A percentile compares a stretch with the other conserved stretches of the same genome.
Conservation (phyloP, 1,140 invertebrate genomes). For the Drosophila navojoa region DNA sequence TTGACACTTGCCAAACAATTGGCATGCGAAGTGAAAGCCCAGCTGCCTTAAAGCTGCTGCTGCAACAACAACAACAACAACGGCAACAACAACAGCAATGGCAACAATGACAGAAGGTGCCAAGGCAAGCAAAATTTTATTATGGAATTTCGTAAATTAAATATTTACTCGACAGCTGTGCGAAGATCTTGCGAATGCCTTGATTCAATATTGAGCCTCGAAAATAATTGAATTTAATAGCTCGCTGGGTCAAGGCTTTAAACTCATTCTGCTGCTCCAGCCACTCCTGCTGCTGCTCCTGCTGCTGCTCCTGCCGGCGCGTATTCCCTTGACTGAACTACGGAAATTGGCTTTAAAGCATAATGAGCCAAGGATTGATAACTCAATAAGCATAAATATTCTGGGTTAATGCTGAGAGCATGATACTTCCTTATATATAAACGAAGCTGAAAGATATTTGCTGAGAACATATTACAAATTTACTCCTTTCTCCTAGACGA, state of each 20-base stretch:
- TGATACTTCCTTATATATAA: too few relatives aligned
- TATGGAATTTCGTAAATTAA: conserved; percentile 80
- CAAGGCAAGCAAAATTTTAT: conserved; percentile 66
- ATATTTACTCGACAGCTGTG: conserved; percentile 80
- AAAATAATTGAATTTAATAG: conserved; percentile 74
- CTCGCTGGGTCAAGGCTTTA: conserved; percentile 34
- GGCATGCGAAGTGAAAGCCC: conserved; percentile 72
- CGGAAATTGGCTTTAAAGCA: conserved; percentile 1
- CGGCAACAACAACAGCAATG: conserved; percentile 9
- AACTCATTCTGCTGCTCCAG: background rate
- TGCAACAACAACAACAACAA: conserved; percentile 19
- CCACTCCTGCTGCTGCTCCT: too few relatives aligned
- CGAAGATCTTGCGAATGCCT: conserved; percentile 46
- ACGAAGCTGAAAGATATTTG: too few relatives aligned
- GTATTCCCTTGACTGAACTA: background rate
- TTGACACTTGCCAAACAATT: conserved; percentile 81
- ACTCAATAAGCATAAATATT: too few relatives aligned
- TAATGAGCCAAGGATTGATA: background rate
- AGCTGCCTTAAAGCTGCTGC: conserved; percentile 68
- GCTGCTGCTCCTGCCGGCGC: background rate
- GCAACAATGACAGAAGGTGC: conserved; percentile 35
- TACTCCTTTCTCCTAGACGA: too few relatives aligned
- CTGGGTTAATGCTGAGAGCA: background rate
- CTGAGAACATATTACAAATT: too few relatives aligned
- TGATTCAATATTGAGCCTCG: conserved; percentile 66